phyloP scores from a whole-genome alignment of 2,113 vertebrate genomes.

The Neodontobutis hainanensis region DNA sequence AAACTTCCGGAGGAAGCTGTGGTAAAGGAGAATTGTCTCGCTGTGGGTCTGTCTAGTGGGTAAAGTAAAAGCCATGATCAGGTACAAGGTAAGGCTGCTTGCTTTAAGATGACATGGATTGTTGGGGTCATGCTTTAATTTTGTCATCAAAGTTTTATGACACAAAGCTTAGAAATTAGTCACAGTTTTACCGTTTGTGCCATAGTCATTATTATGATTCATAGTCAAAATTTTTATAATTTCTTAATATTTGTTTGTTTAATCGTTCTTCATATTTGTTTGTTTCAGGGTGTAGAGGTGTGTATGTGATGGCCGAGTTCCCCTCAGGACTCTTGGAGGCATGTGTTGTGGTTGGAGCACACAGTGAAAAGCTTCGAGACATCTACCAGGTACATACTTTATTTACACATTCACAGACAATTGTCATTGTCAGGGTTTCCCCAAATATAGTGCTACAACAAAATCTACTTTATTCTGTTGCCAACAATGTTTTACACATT shows the following conservation, averaged over 20 bases:
- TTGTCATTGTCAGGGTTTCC: neutral
- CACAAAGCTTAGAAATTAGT: no score
- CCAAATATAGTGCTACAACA: no score
- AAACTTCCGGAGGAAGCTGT: constrained; percentile 42
- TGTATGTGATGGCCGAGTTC: constrained; percentile 84
- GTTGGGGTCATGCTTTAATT: no score
- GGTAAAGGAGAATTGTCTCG: neutral
- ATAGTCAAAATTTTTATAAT: no score
- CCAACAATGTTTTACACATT: neutral
- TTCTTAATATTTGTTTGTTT: no score
- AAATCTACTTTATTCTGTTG: neutral
- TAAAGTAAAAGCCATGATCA: no score
- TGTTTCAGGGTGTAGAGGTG: constrained; percentile 19
- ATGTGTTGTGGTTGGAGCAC: constrained; percentile 86
- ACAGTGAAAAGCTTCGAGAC: constrained; percentile 80
- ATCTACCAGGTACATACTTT: constrained; percentile 77
- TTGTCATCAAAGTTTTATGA: no score
- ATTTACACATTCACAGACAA: neutral
- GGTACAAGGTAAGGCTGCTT: no score
- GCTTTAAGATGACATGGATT: neutral
- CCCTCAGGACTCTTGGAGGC: constrained; percentile 90
- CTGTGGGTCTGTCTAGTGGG: neutral
- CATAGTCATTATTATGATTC: no score
- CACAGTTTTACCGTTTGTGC: no score
- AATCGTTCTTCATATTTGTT: neutral